These are phyloP conservation scores for Nanorana parkeri DNA, from an alignment of 2,113 vertebrate genomes.

Conservation along the genomic window DNA sequence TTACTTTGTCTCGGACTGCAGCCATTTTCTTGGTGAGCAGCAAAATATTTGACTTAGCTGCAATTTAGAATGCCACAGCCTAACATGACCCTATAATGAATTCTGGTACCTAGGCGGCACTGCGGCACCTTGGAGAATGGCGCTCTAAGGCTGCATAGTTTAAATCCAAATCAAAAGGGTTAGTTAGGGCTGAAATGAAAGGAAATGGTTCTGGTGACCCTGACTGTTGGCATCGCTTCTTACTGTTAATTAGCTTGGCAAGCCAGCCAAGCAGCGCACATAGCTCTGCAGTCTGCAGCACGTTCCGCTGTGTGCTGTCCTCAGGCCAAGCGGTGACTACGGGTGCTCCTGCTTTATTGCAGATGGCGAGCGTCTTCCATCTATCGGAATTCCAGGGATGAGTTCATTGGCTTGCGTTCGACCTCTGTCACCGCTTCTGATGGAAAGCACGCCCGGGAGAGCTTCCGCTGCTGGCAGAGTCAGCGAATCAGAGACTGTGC, in stretches of 20 bases:
- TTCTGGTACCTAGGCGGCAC: neutral
- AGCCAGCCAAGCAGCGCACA: no score
- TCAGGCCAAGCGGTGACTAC: neutral
- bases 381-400: constrained; percentile 14
- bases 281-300: neutral
- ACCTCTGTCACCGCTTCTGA: neutral
- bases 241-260: neutral
- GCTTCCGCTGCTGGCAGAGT: neutral
- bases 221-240: neutral
- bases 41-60: no score
- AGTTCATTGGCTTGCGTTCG: constrained; percentile 1
- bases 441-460: neutral
- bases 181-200: neutral
- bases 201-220: neutral
- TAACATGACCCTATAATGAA: no score
- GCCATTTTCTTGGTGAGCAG: no score
- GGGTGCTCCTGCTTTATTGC: neutral
- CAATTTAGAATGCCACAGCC: no score
- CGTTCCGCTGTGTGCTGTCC: neutral
- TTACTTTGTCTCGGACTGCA: no score
- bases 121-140: neutral
- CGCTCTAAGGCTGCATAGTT: neutral
- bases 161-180: neutral
- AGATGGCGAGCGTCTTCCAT: neutral
- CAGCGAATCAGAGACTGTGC: neutral